Conservation (phyloP, 1,140 invertebrate genomes). For the Drosophila ogumai region DNA sequence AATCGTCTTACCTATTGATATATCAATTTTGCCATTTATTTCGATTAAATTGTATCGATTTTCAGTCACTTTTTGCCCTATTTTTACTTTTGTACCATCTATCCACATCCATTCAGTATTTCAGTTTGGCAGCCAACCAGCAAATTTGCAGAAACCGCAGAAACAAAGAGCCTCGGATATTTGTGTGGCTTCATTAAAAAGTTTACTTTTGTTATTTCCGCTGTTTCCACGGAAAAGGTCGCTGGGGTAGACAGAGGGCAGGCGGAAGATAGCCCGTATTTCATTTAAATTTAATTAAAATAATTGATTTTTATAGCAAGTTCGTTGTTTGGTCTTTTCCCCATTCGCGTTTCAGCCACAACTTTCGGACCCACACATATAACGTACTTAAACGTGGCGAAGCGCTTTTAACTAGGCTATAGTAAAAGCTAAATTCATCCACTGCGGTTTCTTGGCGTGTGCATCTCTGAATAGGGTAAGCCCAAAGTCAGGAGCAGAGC, state of each 20-base stretch:
- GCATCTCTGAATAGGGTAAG: slow-evolving; percentile 47
- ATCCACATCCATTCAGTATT: slow-evolving; percentile 1
- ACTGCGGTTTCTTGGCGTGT: slow-evolving; percentile 33
- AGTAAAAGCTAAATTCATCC: slow-evolving; percentile 32
- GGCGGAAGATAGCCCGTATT: slow-evolving; percentile 34
- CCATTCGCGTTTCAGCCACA: slow-evolving; percentile 56
- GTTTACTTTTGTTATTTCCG: slow-evolving; percentile 18
- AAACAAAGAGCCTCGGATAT: slow-evolving; percentile 32
- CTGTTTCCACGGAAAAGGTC: slow-evolving; percentile 9
- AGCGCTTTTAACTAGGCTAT: slow-evolving; percentile 65
- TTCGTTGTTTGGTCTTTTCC: slow-evolving; percentile 7
- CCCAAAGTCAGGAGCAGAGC: not conserved
- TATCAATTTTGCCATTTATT: slow-evolving; percentile 9
- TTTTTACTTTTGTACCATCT: slow-evolving; percentile 6
- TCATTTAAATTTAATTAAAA: slow-evolving; percentile 80
- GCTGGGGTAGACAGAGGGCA: not conserved
- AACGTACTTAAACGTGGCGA: slow-evolving; percentile 41
- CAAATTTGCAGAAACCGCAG: slow-evolving; percentile 41
- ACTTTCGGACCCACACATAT: slow-evolving; percentile 51
- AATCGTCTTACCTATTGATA: not conserved
- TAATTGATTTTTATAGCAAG: slow-evolving; percentile 72
- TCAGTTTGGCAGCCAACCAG: slow-evolving; percentile 14
- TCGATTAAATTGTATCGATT: slow-evolving; percentile 63
- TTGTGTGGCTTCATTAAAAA: slow-evolving; percentile 46
- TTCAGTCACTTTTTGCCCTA: slow-evolving; percentile 37